phyloP scores from a whole-genome alignment of 2,113 vertebrate genomes.

The Butastur rufipennis region DNA sequence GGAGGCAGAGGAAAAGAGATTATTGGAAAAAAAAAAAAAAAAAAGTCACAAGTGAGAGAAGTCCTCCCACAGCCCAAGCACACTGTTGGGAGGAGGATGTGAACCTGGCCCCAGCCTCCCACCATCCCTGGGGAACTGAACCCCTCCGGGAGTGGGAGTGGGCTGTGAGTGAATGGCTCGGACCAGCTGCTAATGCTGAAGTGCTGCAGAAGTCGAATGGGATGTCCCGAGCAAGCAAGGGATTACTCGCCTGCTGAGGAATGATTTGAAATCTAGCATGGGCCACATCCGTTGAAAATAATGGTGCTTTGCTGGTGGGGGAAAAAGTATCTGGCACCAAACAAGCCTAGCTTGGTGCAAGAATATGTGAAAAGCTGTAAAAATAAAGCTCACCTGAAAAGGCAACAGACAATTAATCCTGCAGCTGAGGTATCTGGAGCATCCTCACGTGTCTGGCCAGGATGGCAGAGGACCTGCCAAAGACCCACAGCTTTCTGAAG shows the following conservation, averaged over 20 bases:
- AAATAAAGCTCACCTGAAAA: neutral
- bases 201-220: neutral
- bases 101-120: neutral
- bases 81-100: neutral
- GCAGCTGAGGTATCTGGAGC: neutral
- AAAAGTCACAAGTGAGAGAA: neutral
- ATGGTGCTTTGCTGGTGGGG: neutral
- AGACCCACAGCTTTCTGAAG: neutral
- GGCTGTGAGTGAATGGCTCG: neutral
- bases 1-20: conserved; percentile 17
- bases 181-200: neutral
- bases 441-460: neutral
- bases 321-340: neutral
- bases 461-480: neutral
- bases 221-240: neutral
- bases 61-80: neutral
- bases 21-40: neutral
- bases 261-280: neutral
- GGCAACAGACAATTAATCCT: neutral
- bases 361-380: neutral
- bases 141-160: neutral
- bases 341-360: neutral
- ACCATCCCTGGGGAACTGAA: neutral
- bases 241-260: neutral
- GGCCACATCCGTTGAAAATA: neutral